Conservation (phyloP, 1,140 invertebrate genomes). For the Thalassaphorura encarpata region DNA sequence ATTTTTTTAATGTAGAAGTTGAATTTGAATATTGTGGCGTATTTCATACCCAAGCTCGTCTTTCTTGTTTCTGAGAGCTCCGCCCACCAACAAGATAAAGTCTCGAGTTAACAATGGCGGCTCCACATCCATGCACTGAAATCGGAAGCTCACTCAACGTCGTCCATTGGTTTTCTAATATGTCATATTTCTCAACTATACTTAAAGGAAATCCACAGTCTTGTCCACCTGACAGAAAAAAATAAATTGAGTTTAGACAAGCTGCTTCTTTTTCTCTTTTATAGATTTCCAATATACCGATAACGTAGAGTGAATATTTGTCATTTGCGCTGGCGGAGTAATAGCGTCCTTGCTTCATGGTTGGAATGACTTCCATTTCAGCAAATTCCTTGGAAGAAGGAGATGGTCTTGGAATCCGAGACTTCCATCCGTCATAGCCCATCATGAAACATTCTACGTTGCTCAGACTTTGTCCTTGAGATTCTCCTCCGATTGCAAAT, state of each 20-base stretch:
- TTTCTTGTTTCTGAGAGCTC: slow-evolving; percentile 31
- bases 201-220: slow-evolving; percentile 30
- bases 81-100: slow-evolving; percentile 34
- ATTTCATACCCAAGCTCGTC: slow-evolving; percentile 34
- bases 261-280: background rate
- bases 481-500: slow-evolving; percentile 36
- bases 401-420: slow-evolving; percentile 30
- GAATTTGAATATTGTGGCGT: background rate
- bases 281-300: slow-evolving; percentile 30
- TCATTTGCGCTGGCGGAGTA: slow-evolving; percentile 33
- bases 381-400: slow-evolving; percentile 9
- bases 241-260: background rate
- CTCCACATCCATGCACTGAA: slow-evolving; percentile 34
- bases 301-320: slow-evolving; percentile 32
- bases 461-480: slow-evolving; percentile 32
- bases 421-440: slow-evolving; percentile 34
- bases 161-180: slow-evolving; percentile 33
- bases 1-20: background rate
- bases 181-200: slow-evolving; percentile 33
- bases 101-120: slow-evolving; percentile 31
- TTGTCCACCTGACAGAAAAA: slow-evolving; percentile 29
- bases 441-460: slow-evolving; percentile 36
- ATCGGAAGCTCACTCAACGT: slow-evolving; percentile 30
- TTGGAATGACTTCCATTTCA: slow-evolving; percentile 33
- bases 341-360: slow-evolving; percentile 33